Percentiles rank a stretch among this genome's conserved stretches.
phyloP scores from a whole-genome alignment of 2,113 vertebrate species.

The Dicrurus megarhynchus region DNA sequence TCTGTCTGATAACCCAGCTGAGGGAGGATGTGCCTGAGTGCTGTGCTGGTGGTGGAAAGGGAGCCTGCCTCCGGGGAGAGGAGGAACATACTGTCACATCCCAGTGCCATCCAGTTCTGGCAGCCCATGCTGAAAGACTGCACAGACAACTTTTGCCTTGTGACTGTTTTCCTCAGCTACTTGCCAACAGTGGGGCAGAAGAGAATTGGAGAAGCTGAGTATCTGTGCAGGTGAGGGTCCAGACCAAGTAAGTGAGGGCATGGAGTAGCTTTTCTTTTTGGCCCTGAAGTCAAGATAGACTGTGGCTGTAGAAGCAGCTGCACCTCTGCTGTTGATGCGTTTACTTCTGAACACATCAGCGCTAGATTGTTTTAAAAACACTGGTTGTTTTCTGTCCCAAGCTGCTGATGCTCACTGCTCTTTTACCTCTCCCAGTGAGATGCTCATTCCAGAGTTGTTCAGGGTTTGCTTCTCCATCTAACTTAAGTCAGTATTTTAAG shows the following conservation, averaged over 20 bases:
- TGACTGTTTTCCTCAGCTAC: not conserved
- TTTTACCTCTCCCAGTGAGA: not conserved
- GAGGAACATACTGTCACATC: not conserved
- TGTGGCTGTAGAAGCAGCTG: not conserved
- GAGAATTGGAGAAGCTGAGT: not conserved
- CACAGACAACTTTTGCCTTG: not conserved
- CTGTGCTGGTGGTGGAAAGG: not conserved
- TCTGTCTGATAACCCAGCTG: not conserved
- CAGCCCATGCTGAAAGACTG: not conserved
- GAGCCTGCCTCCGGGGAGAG: accelerated
- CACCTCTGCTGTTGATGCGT: not conserved
- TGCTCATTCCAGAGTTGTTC: not conserved
- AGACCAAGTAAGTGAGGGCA: not conserved
- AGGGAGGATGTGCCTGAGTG: accelerated
- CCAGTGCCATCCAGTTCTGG: not conserved
- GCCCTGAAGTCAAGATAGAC: not conserved
- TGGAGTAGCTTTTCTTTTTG: not conserved
- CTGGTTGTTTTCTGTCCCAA: not conserved
- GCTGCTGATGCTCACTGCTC: not conserved
- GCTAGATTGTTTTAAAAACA: not conserved
- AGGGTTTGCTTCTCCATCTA: not conserved
- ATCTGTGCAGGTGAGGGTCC: not conserved
- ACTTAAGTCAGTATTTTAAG: not conserved
- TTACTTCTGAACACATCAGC: not conserved
- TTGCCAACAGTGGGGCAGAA: not conserved